Conservation (phyloP, 53 echinoderm and acorn worm species). For the Echinometra lucunter region DNA sequence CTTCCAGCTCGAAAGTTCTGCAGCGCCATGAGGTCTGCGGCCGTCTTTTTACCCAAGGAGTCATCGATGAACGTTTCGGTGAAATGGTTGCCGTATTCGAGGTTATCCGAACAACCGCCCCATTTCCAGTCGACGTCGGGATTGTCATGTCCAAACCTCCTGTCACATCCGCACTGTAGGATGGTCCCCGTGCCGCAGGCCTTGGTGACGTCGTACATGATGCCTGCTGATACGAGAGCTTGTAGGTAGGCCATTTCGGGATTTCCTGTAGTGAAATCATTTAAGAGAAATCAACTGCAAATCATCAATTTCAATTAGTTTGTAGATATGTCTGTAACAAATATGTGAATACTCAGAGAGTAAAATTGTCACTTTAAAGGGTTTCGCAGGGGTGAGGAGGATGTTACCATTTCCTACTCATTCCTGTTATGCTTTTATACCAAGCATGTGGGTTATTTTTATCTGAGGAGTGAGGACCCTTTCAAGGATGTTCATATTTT, state of each 20-base stretch:
- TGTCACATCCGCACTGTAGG: conserved; percentile 90
- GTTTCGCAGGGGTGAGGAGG: too few relatives aligned
- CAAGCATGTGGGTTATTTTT: too few relatives aligned
- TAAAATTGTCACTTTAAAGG: too few relatives aligned
- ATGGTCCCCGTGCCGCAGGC: conserved; percentile 93
- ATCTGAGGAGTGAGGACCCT: too few relatives aligned
- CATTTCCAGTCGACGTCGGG: conserved; percentile 85
- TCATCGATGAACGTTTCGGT: conserved; percentile 91
- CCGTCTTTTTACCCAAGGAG: conserved; percentile 73
- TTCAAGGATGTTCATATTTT: too few relatives aligned
- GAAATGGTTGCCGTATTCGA: conserved; percentile 93
- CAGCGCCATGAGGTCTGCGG: conserved; percentile 86
- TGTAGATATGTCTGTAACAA: too few relatives aligned
- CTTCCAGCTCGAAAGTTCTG: conserved; percentile 95
- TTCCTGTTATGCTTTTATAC: too few relatives aligned
- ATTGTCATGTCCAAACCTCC: conserved; percentile 62
- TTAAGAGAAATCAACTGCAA: neutral
- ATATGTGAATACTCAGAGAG: too few relatives aligned
- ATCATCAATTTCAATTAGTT: too few relatives aligned
- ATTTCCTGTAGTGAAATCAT: conserved; percentile 77
- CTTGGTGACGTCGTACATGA: conserved; percentile 90
- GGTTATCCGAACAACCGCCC: conserved; percentile 98
- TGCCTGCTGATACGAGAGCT: conserved; percentile 89
- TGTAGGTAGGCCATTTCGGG: conserved; percentile 93
- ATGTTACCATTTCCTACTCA: too few relatives aligned